phyloP scores from a whole-genome alignment of 2,797 vertebrate species.

The Gouania willdenowi region DNA sequence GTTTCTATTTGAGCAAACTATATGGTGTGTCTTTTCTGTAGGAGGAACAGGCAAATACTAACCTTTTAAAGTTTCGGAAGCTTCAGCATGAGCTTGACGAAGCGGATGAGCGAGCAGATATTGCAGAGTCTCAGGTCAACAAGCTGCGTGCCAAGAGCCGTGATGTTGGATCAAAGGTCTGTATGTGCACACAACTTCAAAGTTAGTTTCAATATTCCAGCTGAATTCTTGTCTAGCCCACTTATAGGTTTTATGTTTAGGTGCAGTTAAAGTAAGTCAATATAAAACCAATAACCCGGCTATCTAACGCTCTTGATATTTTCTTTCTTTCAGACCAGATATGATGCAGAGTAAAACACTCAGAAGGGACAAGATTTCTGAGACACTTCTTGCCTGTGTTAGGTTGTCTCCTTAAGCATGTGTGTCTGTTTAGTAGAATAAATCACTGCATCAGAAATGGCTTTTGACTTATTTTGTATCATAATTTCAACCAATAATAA shows the following conservation, averaged over 20 bases:
- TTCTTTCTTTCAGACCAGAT: conserved; percentile 39
- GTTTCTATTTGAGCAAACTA: neutral
- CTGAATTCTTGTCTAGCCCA: too few relatives aligned
- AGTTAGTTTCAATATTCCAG: too few relatives aligned
- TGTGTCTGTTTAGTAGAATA: conserved; percentile 23
- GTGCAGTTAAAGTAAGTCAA: too few relatives aligned
- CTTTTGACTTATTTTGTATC: too few relatives aligned
- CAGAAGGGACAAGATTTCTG: conserved; percentile 6
- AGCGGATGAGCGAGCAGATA: conserved; percentile 82
- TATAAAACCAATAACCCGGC: neutral
- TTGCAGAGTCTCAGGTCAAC: conserved; percentile 84
- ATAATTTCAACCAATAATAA: too few relatives aligned
- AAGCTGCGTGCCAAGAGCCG: conserved; percentile 82
- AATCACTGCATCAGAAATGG: conserved; percentile 25
- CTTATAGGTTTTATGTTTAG: too few relatives aligned
- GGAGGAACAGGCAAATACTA: conserved; percentile 83
- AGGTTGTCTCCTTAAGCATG: conserved; percentile 42
- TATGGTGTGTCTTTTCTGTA: conserved; percentile 13
- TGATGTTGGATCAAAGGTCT: conserved; percentile 77
- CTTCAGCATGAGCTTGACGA: conserved; percentile 85
- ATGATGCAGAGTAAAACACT: conserved; percentile 39
- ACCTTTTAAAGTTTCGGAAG: conserved; percentile 83
- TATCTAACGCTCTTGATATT: neutral
- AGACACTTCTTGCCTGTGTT: conserved; percentile 11
- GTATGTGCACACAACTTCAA: too few relatives aligned